Conservation (phyloP, 2,113 vertebrate species). For the Cebidichthys violaceus region DNA sequence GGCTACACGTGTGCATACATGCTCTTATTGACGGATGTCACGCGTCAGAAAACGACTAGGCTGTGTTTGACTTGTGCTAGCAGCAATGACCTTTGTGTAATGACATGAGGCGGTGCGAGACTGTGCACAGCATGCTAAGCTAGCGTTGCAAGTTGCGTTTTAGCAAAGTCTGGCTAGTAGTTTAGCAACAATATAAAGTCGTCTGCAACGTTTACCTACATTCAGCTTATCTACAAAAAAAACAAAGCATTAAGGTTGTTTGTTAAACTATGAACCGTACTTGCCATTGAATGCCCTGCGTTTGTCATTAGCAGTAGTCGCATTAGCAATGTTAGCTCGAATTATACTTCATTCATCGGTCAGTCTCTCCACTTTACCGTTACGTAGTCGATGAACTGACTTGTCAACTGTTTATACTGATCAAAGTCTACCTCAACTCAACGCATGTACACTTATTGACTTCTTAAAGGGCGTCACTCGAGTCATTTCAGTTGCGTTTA, state of each 20-base stretch:
- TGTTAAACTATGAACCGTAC: accelerated
- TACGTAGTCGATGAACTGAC: accelerated
- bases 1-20: accelerated
- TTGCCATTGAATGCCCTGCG: conserved; percentile 6
- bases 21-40: accelerated
- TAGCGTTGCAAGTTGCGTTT: conserved; percentile 15
- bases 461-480: neutral
- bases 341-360: conserved; percentile 40
- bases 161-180: neutral
- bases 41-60: accelerated
- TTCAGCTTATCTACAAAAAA: accelerated
- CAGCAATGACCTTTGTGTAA: conserved; percentile 84
- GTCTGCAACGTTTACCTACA: neutral
- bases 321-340: conserved; percentile 43
- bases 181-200: neutral
- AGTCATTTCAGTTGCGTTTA: neutral
- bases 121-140: conserved; percentile 17
- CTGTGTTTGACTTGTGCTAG: neutral
- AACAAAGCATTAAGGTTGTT: accelerated
- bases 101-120: conserved; percentile 67
- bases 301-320: neutral
- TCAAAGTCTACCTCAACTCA: accelerated
- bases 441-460: accelerated
- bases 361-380: neutral
- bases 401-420: neutral